Evolutionary conservation across 2,888 invertebrate genomes (phyloP), one percentile per base, ranked within the genome.

Genomic region (Adelognathus sp.): DNA sequence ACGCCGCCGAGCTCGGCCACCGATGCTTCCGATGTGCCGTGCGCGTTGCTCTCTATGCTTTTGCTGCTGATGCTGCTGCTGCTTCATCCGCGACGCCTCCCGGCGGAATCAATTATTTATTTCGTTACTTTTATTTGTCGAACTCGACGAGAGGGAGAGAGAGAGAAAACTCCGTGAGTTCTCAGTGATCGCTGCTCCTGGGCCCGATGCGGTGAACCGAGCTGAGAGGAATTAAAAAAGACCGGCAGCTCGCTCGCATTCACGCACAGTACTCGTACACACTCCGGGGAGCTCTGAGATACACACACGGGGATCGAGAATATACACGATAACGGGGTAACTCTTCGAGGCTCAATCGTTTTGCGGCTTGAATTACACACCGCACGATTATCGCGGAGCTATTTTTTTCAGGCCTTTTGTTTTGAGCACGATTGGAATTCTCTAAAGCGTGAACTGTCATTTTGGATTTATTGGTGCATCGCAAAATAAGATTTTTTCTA

Each of bases 21-120:
- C 66, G 79, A 76, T 73, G 71, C 79, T 71, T 73, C 73, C 67
- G 79, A 72, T 70, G 39, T 58, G 36, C 52, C 39, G 67, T 81
- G 44, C 39, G 64, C 61, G 61, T 41, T 67, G 54, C 50, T 72
- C 39, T 16, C 50, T 46, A n/a, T 33, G 54, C 33, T 58, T 39
- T 29, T 63, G 44, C 14, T 64, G 54, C 31, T 50, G 58, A 16
- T 50, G 52, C 50, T 44, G 64, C 80, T 84, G 78, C 81, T 79
- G 76, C 83, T 56, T 82, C 84, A 73, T 76, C 80, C 83, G 83
- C 88, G 85, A 88, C 83, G 88, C 88, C 87, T 86, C 86, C 86
- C 86, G 88, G 90, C 88, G 80, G 88, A 90, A 90, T 91, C 91
- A 91, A 91, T 91, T 91, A 91, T 90, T 90, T 90, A 89, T 90